Conservation (phyloP, 2,888 invertebrate genomes). For the Nemotelus nigrinus region DNA sequence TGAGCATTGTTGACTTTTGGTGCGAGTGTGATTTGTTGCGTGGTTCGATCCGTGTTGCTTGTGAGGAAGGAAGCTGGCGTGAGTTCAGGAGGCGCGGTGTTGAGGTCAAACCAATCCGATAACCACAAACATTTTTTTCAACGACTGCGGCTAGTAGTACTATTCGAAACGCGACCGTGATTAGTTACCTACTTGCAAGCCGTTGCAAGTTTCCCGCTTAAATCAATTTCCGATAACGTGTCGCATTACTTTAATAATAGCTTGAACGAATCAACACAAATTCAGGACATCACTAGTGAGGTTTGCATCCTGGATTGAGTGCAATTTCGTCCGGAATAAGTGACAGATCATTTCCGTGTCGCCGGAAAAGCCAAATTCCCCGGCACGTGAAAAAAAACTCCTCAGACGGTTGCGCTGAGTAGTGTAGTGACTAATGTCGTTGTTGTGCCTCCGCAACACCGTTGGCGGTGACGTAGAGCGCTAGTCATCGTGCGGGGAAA, state of each 20-base stretch:
- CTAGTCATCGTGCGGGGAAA: conserved; percentile 36
- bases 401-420: neutral
- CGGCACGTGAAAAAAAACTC: neutral
- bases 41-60: too few species aligned
- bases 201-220: conserved; percentile 7
- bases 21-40: neutral
- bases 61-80: too few species aligned
- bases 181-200: neutral
- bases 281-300: neutral
- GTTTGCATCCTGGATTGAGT: neutral
- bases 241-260: neutral
- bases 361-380: conserved; percentile 14
- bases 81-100: neutral
- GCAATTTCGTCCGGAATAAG: neutral
- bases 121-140: neutral
- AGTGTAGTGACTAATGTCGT: conserved; percentile 11
- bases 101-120: neutral
- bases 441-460: neutral
- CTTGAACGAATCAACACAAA: neutral
- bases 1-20: neutral
- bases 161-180: conserved; percentile 1
- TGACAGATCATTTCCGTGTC: neutral
- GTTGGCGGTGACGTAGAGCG: neutral
- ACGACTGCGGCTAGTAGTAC: neutral
- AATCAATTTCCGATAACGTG: conserved; percentile 16